Conservation (phyloP, 2,797 vertebrate genomes). For the Cryptoblepharus egeriae region DNA sequence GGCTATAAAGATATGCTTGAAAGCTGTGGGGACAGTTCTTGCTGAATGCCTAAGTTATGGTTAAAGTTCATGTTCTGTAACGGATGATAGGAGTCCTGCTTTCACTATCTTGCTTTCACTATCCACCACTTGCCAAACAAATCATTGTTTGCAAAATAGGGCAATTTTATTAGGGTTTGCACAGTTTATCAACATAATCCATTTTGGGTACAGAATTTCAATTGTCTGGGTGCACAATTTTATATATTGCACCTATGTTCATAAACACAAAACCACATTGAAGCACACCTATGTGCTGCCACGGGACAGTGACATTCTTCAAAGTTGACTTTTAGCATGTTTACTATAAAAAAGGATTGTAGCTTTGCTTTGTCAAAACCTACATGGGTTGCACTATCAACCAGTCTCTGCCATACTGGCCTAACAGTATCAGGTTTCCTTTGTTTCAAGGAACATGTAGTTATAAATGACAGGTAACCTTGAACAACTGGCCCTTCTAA, state of each 20-base stretch:
- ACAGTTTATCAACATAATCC: background rate
- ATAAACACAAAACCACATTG: background rate
- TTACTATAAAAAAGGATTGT: background rate
- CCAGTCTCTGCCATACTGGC: background rate
- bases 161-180: background rate
- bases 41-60: background rate
- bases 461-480: too few species aligned
- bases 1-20: background rate
- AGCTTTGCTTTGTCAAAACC: background rate
- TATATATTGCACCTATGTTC: background rate
- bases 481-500: too few species aligned
- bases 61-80: background rate
- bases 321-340: background rate
- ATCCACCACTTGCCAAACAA: background rate
- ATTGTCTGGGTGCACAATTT: background rate
- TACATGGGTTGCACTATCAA: background rate
- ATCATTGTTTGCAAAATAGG: background rate
- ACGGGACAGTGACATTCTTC: too few species aligned
- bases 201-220: background rate
- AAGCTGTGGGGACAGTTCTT: background rate
- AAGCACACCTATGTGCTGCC: background rate
- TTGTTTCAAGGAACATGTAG: background rate
- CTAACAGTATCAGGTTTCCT: background rate
- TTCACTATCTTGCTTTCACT: background rate
- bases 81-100: background rate